Evolutionary conservation across 2,797 vertebrate genomes (phyloP).

Genomic region (Smutsia gigantea): DNA sequence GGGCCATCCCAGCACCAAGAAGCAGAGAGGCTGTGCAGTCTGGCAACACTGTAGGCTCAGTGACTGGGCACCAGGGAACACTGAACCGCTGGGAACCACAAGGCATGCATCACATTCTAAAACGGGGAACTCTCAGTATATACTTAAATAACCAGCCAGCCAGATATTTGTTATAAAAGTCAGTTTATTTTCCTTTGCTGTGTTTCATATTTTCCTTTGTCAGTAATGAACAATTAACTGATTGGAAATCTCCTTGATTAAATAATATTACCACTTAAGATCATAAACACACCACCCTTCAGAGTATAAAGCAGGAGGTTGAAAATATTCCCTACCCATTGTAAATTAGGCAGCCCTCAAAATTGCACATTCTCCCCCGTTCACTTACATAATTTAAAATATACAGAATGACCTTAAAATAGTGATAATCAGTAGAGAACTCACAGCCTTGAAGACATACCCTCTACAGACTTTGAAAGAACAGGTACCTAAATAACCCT

Average conservation of each 20-base stretch:
- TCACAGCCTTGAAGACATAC: not conserved
- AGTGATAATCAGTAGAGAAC: not conserved
- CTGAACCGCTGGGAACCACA: conserved; percentile 14
- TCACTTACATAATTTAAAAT: conserved; percentile 57
- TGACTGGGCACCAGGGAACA: not conserved
- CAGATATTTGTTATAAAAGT: conserved; percentile 60
- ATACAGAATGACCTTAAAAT: conserved; percentile 45
- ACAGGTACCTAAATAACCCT: not conserved
- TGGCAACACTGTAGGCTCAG: not conserved
- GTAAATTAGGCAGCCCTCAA: conserved; percentile 43
- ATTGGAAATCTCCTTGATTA: conserved; percentile 44
- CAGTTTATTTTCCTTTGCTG: conserved; percentile 57
- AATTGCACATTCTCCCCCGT: conserved; percentile 33
- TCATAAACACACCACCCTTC: not conserved
- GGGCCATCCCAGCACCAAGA: not conserved
- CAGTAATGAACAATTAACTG: conserved; percentile 46
- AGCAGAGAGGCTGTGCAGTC: not conserved
- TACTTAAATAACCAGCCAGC: not conserved
- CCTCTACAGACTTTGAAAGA: not conserved
- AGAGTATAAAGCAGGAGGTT: conserved; percentile 34
- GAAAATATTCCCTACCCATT: conserved; percentile 20
- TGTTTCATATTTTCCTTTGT: conserved; percentile 66
- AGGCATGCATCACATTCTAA: conserved; percentile 63
- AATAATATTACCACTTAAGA: conserved; percentile 39
- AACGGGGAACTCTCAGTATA: not conserved